These are phyloP conservation scores for Boleophthalmus pectinirostris DNA, from an alignment of 2,113 vertebrate species.

Conservation along the genomic window DNA sequence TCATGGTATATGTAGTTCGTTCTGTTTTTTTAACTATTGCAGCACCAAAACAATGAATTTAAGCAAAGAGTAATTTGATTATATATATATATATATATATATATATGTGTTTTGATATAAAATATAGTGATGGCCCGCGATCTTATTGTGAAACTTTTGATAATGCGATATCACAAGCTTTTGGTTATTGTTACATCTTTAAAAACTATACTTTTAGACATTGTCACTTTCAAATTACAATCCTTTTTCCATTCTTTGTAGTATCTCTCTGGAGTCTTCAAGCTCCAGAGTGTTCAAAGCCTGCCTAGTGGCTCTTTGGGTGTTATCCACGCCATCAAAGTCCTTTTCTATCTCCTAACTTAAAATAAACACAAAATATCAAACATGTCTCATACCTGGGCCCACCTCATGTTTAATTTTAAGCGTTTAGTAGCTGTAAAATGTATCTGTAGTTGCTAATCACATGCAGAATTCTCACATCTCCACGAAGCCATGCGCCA, in stretches of 20 bases:
- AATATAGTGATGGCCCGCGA: too few species aligned
- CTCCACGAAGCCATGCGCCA: constrained; percentile 8
- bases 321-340: neutral
- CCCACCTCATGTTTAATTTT: neutral
- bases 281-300: neutral
- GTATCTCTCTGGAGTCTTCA: neutral
- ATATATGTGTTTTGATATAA: too few species aligned
- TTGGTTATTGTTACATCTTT: too few species aligned
- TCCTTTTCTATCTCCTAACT: neutral
- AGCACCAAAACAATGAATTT: too few species aligned
- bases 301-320: neutral
- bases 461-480: constrained; percentile 31
- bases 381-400: neutral
- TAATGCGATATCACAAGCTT: too few species aligned
- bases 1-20: too few species aligned
- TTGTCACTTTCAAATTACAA: neutral
- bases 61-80: too few species aligned
- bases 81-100: too few species aligned
- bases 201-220: neutral
- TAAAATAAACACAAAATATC: neutral
- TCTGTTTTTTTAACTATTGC: too few species aligned
- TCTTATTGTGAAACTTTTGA: too few species aligned
- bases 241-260: neutral
- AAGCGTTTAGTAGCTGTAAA: neutral
- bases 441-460: constrained; percentile 32